phyloP scores from a whole-genome alignment of 2,113 vertebrate species.

The Limnothrissa miodon region DNA sequence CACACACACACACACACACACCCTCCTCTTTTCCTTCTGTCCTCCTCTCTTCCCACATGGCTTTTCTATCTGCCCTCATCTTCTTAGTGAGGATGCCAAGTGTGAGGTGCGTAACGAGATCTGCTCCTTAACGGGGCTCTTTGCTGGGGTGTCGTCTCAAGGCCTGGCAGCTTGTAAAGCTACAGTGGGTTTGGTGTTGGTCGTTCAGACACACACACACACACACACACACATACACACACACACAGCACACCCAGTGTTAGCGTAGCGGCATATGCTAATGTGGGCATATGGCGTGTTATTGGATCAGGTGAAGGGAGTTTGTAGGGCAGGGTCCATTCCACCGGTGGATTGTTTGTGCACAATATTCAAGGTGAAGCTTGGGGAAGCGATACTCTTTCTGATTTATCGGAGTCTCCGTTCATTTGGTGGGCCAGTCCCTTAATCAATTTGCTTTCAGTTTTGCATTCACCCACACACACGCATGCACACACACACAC shows the following conservation, averaged over 20 bases:
- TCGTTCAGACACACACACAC: conserved; percentile 1
- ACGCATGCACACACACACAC: neutral
- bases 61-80: neutral
- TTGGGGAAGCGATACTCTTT: conserved; percentile 47
- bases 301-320: conserved; percentile 48
- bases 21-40: neutral
- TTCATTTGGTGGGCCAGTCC: conserved; percentile 55
- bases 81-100: neutral
- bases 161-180: neutral
- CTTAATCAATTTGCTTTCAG: conserved; percentile 49
- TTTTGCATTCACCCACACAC: conserved; percentile 15
- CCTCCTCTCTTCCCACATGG: neutral
- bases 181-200: conserved; percentile 29
- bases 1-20: neutral
- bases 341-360: conserved; percentile 38
- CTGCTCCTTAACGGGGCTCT: neutral
- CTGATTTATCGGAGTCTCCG: conserved; percentile 44
- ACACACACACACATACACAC: too few species aligned
- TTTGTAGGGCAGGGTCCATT: conserved; percentile 36
- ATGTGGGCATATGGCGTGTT: conserved; percentile 47
- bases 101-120: neutral
- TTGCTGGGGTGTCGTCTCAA: conserved; percentile 20
- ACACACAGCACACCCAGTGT: conserved; percentile 13
- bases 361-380: conserved; percentile 46
- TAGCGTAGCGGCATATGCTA: conserved; percentile 37